A percentile compares a stretch with the other conserved stretches of the same genome.
Conservation (phyloP, 2,797 vertebrate species). For the Knipowitschia caucasica region DNA sequence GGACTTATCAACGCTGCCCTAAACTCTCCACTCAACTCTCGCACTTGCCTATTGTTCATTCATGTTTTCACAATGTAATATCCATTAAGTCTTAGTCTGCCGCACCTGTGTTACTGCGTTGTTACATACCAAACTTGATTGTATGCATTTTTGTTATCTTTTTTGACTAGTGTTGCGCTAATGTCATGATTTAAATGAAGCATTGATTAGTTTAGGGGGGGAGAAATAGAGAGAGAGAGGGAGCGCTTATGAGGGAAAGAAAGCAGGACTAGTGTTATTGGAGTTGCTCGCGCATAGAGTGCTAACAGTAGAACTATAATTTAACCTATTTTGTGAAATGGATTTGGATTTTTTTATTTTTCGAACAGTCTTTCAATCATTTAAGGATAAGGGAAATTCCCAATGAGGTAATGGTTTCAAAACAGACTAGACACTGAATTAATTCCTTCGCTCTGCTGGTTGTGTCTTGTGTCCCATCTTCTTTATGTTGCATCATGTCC, state of each 20-base stretch:
- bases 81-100: conserved; percentile 37
- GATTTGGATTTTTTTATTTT: conserved; percentile 67
- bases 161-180: conserved; percentile 78
- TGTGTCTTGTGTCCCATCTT: conserved; percentile 63
- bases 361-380: conserved; percentile 49
- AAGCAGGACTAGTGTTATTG: conserved; percentile 83
- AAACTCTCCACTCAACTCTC: conserved; percentile 37
- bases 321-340: conserved; percentile 68
- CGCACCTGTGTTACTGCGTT: conserved; percentile 25
- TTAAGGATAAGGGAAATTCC: conserved; percentile 48
- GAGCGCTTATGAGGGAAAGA: conserved; percentile 83
- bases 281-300: conserved; percentile 80
- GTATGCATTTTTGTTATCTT: conserved; percentile 55
- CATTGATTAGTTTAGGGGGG: conserved; percentile 89
- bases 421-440: conserved; percentile 43
- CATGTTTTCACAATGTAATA: conserved; percentile 53
- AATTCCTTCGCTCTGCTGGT: conserved; percentile 50
- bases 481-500: conserved; percentile 61
- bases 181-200: conserved; percentile 90
- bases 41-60: conserved; percentile 62
- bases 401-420: conserved; percentile 43
- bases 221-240: conserved; percentile 86
- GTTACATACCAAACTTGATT: conserved; percentile 45
- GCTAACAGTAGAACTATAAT: conserved; percentile 75
- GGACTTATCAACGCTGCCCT: conserved; percentile 62